Base-by-base conservation (phyloP, 2,888 invertebrate species). In the Horisme vitalbata region DNA sequence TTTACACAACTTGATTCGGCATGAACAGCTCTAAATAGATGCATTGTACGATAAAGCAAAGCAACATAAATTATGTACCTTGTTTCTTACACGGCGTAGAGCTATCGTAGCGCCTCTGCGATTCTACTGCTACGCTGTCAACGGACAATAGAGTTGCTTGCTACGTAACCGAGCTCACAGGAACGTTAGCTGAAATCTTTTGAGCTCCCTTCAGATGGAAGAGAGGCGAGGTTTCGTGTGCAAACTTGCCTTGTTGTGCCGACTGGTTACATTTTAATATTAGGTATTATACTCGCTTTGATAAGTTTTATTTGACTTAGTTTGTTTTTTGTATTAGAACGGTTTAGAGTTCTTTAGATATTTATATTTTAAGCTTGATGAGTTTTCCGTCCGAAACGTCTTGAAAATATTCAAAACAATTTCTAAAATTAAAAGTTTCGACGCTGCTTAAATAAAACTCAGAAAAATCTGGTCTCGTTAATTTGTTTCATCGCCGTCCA, bases 201-300 rank as follows among this genome's bases (percentile, higher is more conserved):
- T 77, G 78, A 81, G 75, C 71, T 79, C 69, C 65, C 69, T 59
- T 72, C 70, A 70, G 61, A 66, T 61, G 67, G 65, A 75, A 74
- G 62, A 67, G 65, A 74, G 62, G 63, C 62, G 66, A 68, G 70
- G 65, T 75, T 78, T 65, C 39, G 57, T 65, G 60, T 61, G 65
- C 57, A 64, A 70, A 67, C 65, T 58, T 61, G 61, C 61, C 63
- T 71, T 68, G 63, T 67, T 63, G 63, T 66, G 65, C 60, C 57
- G 60, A 69, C 65, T 63, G 69, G 55, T 66, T 59, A 68, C 57
- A 74, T 73, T 72, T 63, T 52, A 54, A 59, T 58, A 50, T 56
- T 46, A 51, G 4, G 18, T 2, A n/a, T n/a, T n/a, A n/a, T n/a
- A n/a, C n/a, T n/a, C n/a, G n/a, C n/a, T n/a, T n/a, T n/a, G n/a